Percentiles rank a stretch among this genome's conserved stretches.
phyloP scores from a whole-genome alignment of 2,888 invertebrate species.

The Microdon myrmicae region DNA sequence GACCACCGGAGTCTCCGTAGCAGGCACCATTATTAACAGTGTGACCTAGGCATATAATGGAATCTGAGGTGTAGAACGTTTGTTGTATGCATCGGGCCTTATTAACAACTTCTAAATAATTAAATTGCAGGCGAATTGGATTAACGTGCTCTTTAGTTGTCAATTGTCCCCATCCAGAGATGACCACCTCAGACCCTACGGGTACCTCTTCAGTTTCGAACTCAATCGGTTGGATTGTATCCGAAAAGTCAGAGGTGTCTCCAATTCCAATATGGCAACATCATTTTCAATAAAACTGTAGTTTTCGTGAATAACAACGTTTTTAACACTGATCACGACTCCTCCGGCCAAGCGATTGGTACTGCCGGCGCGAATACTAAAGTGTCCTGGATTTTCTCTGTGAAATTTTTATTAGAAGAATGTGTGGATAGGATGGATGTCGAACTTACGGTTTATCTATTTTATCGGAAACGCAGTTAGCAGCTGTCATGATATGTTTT shows the following conservation, averaged over 20 bases:
- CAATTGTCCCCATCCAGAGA: constrained; percentile 62
- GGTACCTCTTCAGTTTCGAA: constrained; percentile 56
- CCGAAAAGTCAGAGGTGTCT: constrained; percentile 41
- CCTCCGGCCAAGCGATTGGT: constrained; percentile 52
- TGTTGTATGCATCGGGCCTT: constrained; percentile 53
- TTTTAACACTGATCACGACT: constrained; percentile 51
- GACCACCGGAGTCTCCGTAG: constrained; percentile 64
- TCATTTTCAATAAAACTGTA: constrained; percentile 56
- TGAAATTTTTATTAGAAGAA: background rate
- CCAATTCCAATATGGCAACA: constrained; percentile 59
- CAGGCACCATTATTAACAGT: constrained; percentile 58
- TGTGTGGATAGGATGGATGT: background rate
- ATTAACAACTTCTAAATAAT: constrained; percentile 52
- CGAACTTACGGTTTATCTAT: constrained; percentile 24
- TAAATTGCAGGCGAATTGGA: constrained; percentile 56
- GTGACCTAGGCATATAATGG: constrained; percentile 58
- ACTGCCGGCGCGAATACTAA: constrained; percentile 58
- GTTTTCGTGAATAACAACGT: constrained; percentile 53
- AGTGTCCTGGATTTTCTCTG: too few relatives aligned
- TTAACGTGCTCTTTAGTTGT: constrained; percentile 47
- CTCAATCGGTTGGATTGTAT: constrained; percentile 54
- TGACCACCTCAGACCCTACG: constrained; percentile 49
- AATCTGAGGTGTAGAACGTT: constrained; percentile 42
- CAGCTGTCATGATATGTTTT: constrained; percentile 59
- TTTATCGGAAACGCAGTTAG: constrained; percentile 59